Percentiles rank a stretch among this genome's conserved stretches.
Evolutionary conservation across 1,140 invertebrate genomes (phyloP).

Genomic region (Muscidifurax raptorellus): DNA sequence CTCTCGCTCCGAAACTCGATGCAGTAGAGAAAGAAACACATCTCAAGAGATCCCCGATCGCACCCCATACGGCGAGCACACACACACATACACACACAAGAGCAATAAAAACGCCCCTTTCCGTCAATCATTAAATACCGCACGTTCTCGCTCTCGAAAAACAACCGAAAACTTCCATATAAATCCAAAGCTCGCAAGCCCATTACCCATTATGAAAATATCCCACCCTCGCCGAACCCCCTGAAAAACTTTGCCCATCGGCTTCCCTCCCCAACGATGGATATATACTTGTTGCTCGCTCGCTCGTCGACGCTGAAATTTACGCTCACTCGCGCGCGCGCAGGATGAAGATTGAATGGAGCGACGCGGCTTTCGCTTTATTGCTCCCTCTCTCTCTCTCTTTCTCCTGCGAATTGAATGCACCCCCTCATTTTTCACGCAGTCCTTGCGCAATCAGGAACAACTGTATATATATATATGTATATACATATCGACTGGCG

Average conservation of each 20-base stretch:
- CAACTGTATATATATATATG: neutral
- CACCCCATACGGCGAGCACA: too few species aligned
- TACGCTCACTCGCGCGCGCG: neutral
- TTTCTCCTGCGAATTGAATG: neutral
- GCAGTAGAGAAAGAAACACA: too few species aligned
- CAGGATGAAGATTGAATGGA: neutral
- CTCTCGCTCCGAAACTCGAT: too few species aligned
- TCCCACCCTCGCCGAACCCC: neutral
- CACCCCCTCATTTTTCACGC: neutral
- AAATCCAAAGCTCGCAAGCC: neutral
- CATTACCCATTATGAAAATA: conserved; percentile 2
- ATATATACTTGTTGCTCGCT: neutral
- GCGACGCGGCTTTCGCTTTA: neutral
- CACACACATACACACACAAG: neutral
- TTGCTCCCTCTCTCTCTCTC: neutral
- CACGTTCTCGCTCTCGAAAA: too few species aligned
- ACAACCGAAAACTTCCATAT: neutral
- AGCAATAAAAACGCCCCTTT: neutral
- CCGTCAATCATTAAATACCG: neutral
- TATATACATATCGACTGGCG: too few species aligned
- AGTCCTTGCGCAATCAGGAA: neutral
- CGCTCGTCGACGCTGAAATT: neutral
- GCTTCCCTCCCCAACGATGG: neutral
- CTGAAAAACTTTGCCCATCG: neutral
- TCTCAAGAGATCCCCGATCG: too few species aligned